phyloP scores from a whole-genome alignment of 2,888 invertebrate genomes.

The Nezara viridula region DNA sequence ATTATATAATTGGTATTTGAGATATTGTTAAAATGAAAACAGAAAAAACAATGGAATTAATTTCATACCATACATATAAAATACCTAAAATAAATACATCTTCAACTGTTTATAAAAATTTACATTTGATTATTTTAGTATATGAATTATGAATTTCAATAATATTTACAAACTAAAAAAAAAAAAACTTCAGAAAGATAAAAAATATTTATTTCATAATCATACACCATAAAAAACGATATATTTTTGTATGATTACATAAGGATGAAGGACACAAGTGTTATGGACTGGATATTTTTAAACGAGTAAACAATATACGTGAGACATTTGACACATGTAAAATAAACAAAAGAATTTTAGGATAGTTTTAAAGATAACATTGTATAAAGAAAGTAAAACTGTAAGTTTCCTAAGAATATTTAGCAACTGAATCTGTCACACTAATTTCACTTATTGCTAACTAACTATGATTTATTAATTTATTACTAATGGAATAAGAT shows the following conservation, averaged over 20 bases:
- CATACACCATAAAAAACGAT: background rate
- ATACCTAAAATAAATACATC: background rate
- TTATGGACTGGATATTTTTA: constrained; percentile 22
- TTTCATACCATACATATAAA: background rate
- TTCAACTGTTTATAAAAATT: background rate
- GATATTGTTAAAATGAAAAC: background rate
- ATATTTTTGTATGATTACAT: background rate
- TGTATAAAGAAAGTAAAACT: background rate
- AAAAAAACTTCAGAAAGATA: background rate
- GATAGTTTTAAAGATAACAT: background rate
- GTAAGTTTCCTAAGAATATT: background rate
- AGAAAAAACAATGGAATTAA: background rate
- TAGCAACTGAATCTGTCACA: background rate
- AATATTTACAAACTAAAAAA: background rate
- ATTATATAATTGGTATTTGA: background rate
- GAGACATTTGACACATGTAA: background rate
- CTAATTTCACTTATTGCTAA: background rate
- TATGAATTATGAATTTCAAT: background rate
- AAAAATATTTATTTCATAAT: background rate
- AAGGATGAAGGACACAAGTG: constrained; percentile 39
- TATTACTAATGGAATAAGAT: too few relatives aligned
- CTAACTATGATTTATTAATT: background rate
- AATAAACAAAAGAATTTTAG: background rate
- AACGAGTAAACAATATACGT: background rate
- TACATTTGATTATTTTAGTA: background rate